Evolutionary conservation across 2,113 vertebrate genomes (phyloP).

Genomic region (Dipodomys stephensi): DNA sequence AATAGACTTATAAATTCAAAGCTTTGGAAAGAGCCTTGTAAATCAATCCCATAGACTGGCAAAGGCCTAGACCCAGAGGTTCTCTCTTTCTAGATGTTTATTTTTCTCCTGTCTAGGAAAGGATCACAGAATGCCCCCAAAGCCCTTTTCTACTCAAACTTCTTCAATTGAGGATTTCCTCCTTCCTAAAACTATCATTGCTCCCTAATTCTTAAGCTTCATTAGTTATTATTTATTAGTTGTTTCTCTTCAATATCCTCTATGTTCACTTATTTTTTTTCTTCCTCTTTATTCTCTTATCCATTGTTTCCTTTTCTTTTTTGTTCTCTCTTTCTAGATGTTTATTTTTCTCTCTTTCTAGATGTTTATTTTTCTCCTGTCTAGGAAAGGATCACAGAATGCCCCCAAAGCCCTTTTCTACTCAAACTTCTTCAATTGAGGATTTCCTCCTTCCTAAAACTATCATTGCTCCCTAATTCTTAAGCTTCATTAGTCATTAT

Average conservation of each 20-base stretch:
- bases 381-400: neutral
- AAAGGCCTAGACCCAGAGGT: neutral
- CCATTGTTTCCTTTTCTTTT: neutral
- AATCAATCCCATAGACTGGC: no score
- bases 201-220: neutral
- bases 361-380: neutral
- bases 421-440: neutral
- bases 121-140: neutral
- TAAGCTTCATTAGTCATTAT: neutral
- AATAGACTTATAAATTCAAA: no score
- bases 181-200: neutral
- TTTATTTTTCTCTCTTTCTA: neutral
- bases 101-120: neutral
- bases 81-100: neutral
- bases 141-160: neutral
- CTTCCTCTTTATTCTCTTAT: neutral
- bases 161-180: neutral
- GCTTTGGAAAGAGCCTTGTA: neutral
- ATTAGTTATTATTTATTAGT: neutral
- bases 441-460: neutral
- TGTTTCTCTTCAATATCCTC: neutral
- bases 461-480: neutral
- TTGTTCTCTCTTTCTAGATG: no score
- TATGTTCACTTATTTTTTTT: neutral
- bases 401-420: neutral